Evolutionary conservation across 2,113 vertebrate species (phyloP).

Genomic region (Dolichotis patagonum): DNA sequence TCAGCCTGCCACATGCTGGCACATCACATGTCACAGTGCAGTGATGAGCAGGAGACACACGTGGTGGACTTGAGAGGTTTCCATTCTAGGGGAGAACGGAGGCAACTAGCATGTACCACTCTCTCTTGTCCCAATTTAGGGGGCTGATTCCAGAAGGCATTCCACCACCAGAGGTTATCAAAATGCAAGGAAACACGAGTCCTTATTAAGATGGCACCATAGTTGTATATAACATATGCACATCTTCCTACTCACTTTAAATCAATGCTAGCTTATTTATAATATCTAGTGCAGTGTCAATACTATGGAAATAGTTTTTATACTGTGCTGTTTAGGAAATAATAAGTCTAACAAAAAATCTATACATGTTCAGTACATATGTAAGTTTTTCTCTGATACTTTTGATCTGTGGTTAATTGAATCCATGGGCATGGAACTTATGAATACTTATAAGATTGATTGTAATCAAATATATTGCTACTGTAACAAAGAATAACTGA

Average conservation of each 20-base stretch:
- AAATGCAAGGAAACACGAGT: not conserved
- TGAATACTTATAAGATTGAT: not conserved
- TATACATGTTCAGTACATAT: not conserved
- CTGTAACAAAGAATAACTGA: not conserved
- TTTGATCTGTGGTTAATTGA: not conserved
- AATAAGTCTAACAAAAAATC: not conserved
- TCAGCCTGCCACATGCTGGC: fast-evolving
- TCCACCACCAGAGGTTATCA: not conserved
- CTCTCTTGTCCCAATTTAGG: not conserved
- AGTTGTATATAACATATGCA: not conserved
- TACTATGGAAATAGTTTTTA: not conserved
- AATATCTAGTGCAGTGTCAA: not conserved
- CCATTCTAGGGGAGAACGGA: not conserved
- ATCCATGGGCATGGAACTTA: not conserved
- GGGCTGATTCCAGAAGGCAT: not conserved
- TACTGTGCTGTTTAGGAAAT: not conserved
- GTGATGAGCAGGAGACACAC: not conserved
- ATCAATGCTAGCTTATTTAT: not conserved
- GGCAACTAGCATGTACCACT: not conserved
- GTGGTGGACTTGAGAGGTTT: not conserved
- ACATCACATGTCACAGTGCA: not conserved
- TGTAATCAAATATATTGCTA: not conserved
- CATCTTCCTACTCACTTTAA: not conserved
- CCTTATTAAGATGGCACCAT: not conserved
- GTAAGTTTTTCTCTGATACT: not conserved